Evolutionary conservation across 2,113 vertebrate species (phyloP).

Genomic region (Burhinus oedicnemus): DNA sequence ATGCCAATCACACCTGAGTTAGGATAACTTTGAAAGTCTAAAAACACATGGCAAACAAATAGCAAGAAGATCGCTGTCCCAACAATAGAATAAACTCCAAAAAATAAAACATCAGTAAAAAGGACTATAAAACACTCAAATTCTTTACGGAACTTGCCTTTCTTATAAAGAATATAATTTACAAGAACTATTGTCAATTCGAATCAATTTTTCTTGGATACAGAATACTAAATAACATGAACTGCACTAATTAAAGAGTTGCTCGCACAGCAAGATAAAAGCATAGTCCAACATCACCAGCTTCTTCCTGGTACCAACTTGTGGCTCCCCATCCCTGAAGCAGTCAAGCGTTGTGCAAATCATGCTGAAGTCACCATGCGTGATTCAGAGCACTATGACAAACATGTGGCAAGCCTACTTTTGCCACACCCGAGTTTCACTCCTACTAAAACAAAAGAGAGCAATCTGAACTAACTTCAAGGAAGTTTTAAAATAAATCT

Average conservation of each 20-base stretch:
- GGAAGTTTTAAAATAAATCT: not conserved
- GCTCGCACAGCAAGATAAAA: not conserved
- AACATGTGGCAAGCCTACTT: not conserved
- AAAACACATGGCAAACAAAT: not conserved
- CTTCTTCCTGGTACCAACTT: not conserved
- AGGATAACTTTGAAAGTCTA: not conserved
- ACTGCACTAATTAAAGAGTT: not conserved
- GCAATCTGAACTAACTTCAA: not conserved
- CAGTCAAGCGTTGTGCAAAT: not conserved
- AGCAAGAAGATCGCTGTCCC: not conserved
- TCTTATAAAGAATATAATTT: not conserved
- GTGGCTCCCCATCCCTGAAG: not conserved
- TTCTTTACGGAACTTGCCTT: not conserved
- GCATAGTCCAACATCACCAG: not conserved
- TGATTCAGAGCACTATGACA: slow-evolving; percentile 12
- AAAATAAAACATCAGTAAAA: not conserved
- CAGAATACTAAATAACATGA: not conserved
- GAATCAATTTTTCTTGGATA: not conserved
- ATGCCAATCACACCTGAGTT: not conserved
- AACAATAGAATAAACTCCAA: not conserved
- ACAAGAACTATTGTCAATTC: not conserved
- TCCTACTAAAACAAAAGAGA: not conserved
- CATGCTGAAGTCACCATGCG: rapidly evolving
- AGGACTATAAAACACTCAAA: not conserved
- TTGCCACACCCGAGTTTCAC: not conserved